These are phyloP conservation scores for Malacoraja senta DNA, from an alignment of 2,797 vertebrate genomes.

Conservation along the genomic window DNA sequence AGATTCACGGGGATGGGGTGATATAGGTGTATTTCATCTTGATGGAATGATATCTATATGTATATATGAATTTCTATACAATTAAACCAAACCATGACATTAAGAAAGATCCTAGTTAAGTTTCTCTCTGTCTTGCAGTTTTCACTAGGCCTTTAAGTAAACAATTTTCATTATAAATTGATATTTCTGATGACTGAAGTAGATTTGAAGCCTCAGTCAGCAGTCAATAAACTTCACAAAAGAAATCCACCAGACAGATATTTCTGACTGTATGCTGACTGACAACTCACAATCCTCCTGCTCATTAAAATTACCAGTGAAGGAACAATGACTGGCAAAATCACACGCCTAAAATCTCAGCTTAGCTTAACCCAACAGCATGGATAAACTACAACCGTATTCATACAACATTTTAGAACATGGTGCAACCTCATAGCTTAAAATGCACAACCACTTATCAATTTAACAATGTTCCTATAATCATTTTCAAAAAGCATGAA, in stretches of 20 bases:
- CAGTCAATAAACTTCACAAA: constrained; percentile 5
- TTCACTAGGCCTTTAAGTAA: neutral
- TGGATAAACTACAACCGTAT: neutral
- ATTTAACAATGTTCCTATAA: neutral
- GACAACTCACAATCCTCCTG: neutral
- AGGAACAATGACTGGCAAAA: neutral
- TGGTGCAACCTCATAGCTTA: neutral
- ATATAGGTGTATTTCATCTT: constrained; percentile 8
- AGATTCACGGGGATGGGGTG: neutral
- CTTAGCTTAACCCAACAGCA: neutral
- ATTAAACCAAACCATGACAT: neutral
- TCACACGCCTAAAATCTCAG: neutral
- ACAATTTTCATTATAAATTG: neutral
- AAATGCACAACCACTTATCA: neutral
- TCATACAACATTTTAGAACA: neutral
- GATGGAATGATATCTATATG: neutral
- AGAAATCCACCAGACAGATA: neutral
- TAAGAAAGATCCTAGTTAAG: neutral
- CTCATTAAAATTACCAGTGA: neutral
- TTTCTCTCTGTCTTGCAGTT: neutral
- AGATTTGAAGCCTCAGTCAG: neutral
- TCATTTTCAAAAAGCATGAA: neutral
- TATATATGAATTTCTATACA: neutral
- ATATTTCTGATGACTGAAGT: neutral
- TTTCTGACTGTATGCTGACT: neutral